phyloP scores from a whole-genome alignment of 2,888 invertebrate species.

The Frankliniella intonsa region DNA sequence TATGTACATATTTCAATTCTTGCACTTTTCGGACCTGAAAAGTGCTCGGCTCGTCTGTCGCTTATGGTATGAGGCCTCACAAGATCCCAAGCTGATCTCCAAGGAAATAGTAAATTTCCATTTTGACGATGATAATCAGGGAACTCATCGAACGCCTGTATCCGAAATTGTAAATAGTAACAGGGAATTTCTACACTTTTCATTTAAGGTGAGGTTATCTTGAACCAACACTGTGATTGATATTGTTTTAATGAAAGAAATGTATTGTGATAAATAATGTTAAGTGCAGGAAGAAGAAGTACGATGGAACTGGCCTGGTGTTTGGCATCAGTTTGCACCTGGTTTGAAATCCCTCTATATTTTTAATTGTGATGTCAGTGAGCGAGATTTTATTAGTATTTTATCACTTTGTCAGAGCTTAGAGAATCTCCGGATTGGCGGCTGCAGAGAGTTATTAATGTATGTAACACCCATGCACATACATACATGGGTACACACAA shows the following conservation, averaged over 20 bases:
- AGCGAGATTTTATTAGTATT: conserved; percentile 58
- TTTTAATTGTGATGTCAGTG: conserved; percentile 59
- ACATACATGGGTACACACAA: not conserved
- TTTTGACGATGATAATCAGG: conserved; percentile 45
- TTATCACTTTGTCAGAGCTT: conserved; percentile 56
- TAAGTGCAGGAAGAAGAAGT: conserved; percentile 45
- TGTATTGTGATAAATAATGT: not conserved
- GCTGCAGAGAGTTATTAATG: conserved; percentile 59
- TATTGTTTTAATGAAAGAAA: not conserved
- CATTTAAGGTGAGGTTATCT: conserved; percentile 44
- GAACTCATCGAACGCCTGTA: conserved; percentile 40
- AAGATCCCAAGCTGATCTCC: conserved; percentile 55
- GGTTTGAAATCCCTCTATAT: conserved; percentile 54
- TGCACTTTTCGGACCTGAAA: conserved; percentile 61
- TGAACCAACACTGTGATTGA: not conserved
- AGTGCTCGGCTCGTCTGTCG: conserved; percentile 61
- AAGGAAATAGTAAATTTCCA: conserved; percentile 53
- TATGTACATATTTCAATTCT: conserved; percentile 58
- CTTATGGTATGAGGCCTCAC: conserved; percentile 63
- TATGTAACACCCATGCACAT: not conserved
- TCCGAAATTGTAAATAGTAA: conserved; percentile 49
- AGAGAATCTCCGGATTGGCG: conserved; percentile 56
- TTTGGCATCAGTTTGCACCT: conserved; percentile 58
- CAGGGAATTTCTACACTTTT: conserved; percentile 50
- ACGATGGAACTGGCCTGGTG: conserved; percentile 49